Base-by-base conservation (phyloP, 53 echinoderm and acorn worm genomes). In the Arbacia lixula region DNA sequence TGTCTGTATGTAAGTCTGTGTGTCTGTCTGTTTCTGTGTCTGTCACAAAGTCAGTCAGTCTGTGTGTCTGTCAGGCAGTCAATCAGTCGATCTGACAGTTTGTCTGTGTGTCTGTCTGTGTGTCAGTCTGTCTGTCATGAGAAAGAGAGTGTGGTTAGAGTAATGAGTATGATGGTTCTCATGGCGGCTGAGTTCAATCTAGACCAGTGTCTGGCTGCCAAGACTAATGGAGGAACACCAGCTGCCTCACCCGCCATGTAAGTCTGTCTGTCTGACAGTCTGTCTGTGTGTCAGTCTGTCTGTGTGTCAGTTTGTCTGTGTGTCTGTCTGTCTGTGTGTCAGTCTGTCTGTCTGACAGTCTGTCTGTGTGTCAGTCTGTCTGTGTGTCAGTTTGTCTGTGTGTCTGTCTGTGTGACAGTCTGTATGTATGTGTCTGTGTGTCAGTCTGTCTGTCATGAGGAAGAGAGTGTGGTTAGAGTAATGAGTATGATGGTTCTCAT, bases 121-220 rank as follows among this genome's bases (percentile, higher is more conserved):
- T 57, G 50, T 19, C n/a, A n/a, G n/a, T n/a, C n/a, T n/a, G n/a
- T n/a, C n/a, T n/a, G n/a, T 50, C 50, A 14, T 50, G 50, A 50
- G 12, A 50, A 0, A 50, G 12, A 66, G 12, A 31, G 0, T 34
- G 31, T 32, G n/a, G 35, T 76, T 17, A 32, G 39, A 5, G 80
- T 60, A 36, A 37, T 36, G 2, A 57, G 75, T n/a, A n/a, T n/a
- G n/a, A n/a, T n/a, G n/a, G n/a, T n/a, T n/a, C n/a, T n/a, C n/a
- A n/a, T n/a, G n/a, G n/a, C n/a, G n/a, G n/a, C 88, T 14, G 95
- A 95, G 36, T 51, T 92, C 26, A 72, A 84, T 31, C 28, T 95
- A 0, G 95, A 95, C 58, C 78, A 87, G 68, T 74, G 88, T 58
- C 53, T 83, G 17, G 22, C 84, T 0, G 68, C 80, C 1, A 57